Evolutionary conservation across 1,140 invertebrate species (phyloP).

Genomic region (Papilio aristodemus): DNA sequence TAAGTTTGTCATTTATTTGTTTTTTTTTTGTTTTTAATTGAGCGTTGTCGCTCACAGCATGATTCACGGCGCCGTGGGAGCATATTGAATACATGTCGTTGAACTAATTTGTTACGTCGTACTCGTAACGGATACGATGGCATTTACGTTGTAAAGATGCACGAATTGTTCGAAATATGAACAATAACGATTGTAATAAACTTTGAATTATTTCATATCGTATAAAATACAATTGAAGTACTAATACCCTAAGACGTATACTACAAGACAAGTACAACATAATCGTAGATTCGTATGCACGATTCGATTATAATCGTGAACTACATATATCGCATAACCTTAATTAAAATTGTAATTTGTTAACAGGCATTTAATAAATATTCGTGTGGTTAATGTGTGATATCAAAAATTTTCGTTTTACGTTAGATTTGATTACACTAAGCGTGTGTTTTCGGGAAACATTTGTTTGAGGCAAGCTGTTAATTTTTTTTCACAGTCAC

Average conservation of each 20-base stretch:
- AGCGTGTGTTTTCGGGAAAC: neutral
- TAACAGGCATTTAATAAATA: neutral
- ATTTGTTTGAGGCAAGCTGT: neutral
- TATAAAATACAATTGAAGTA: no score
- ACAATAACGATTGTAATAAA: neutral
- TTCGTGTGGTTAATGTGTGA: neutral
- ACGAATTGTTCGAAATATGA: neutral
- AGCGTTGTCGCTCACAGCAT: neutral
- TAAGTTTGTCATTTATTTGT: neutral
- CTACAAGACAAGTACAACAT: no score
- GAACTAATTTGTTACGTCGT: neutral
- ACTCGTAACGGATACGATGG: neutral
- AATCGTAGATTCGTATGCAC: no score
- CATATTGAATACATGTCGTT: neutral
- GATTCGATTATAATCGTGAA: no score
- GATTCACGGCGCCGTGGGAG: neutral
- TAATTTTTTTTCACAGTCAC: slow-evolving; percentile 4
- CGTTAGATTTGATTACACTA: neutral
- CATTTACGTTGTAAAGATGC: neutral
- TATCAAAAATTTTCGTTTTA: neutral
- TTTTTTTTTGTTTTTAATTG: neutral
- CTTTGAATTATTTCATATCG: no score
- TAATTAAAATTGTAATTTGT: no score
- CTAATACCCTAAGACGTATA: no score
- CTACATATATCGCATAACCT: no score